Conservation (phyloP, 2,888 invertebrate species). For the Stomorhina lunata region DNA sequence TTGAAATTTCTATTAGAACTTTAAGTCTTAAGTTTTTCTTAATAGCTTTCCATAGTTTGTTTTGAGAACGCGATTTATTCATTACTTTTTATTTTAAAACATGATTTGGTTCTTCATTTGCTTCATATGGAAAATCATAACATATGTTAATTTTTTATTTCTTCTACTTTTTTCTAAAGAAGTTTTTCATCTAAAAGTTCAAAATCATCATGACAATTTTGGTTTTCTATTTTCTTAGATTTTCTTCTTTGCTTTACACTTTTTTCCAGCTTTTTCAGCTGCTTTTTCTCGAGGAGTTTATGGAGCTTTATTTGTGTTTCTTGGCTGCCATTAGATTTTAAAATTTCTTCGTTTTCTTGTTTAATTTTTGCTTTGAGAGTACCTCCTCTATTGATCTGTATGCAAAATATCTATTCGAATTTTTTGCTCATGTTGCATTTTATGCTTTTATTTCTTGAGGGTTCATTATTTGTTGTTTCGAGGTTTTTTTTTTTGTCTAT, state of each 20-base stretch:
- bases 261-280: conserved; percentile 25
- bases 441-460: conserved; percentile 25
- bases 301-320: not conserved
- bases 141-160: conserved; percentile 40
- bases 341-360: conserved; percentile 24
- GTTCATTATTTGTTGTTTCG: conserved; percentile 52
- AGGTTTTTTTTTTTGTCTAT: conserved; percentile 35
- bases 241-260: not conserved
- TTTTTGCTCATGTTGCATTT: not conserved
- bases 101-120: not conserved
- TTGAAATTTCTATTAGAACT: not conserved
- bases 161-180: not conserved
- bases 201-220: conserved; percentile 58
- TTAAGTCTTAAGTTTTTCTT: not conserved
- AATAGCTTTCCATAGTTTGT: not conserved
- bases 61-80: not conserved
- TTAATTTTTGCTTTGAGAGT: conserved; percentile 6
- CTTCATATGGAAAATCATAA: not conserved
- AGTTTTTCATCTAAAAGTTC: conserved; percentile 38
- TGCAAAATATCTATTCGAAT: conserved; percentile 46
- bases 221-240: conserved; percentile 6
- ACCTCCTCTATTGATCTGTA: conserved; percentile 57
- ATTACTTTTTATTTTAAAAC: conserved; percentile 24
- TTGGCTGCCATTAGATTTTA: conserved; percentile 30
- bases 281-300: conserved; percentile 13